Evolutionary conservation across 1,140 invertebrate species (phyloP), one percentile per base, ranked within the genome.

Genomic region (Mesaphorura yosii): DNA sequence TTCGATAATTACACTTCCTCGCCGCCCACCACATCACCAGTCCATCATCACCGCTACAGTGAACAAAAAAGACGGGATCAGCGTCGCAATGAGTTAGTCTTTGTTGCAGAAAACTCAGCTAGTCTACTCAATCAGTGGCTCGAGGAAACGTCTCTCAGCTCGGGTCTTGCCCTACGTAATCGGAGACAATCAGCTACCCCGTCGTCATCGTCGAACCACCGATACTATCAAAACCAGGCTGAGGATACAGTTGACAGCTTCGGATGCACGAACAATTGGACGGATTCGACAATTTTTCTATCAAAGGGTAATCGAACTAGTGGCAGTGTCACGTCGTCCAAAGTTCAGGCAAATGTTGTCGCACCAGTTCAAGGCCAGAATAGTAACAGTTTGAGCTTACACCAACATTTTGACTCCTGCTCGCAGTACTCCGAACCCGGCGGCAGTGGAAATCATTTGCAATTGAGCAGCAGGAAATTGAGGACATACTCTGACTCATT

Each of bases 401-500:
- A n/a, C 15, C 45, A 47, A 14, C 28, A 54, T n/a, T n/a, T n/a
- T n/a, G n/a, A n/a, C n/a, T n/a, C n/a, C n/a, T n/a, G n/a, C n/a
- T n/a, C n/a, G n/a, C n/a, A n/a, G n/a, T n/a, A n/a, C n/a, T n/a
- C n/a, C n/a, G n/a, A n/a, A n/a, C n/a, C n/a, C n/a, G n/a, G n/a
- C n/a, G n/a, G n/a, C n/a, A n/a, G n/a, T n/a, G n/a, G n/a, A n/a
- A n/a, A n/a, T n/a, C n/a, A n/a, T n/a, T n/a, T n/a, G n/a, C n/a
- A n/a, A n/a, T n/a, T n/a, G n/a, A n/a, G n/a, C n/a, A n/a, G n/a
- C n/a, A n/a, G n/a, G n/a, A n/a, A n/a, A n/a, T n/a, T n/a, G n/a
- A n/a, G n/a, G n/a, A 59, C 60, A 6, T 54, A 53, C 38, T 62
- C 60, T 0, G 60, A 62, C 23, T 62, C 60, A 0, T 62, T 59